These are phyloP conservation scores for Oophaga pumilio DNA, from an alignment of 2,113 vertebrate species.

Conservation along the genomic window DNA sequence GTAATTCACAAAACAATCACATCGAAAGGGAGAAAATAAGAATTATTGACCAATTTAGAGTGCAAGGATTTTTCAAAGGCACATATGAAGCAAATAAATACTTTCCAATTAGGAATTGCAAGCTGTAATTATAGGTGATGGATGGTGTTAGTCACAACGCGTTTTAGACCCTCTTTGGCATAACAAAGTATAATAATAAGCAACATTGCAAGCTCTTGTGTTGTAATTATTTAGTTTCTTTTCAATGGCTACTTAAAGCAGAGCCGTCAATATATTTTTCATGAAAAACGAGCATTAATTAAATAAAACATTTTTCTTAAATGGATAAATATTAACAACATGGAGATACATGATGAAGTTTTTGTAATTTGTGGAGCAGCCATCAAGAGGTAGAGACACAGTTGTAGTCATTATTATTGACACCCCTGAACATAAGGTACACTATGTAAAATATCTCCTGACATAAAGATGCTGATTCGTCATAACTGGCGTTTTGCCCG, in stretches of 20 bases:
- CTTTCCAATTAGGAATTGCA: conserved; percentile 34
- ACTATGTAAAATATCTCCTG: too few relatives aligned
- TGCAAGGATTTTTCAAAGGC: conserved; percentile 35
- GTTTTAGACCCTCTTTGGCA: conserved; percentile 12
- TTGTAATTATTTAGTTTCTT: background rate
- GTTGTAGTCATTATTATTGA: too few relatives aligned
- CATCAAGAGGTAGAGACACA: background rate
- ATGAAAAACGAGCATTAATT: background rate
- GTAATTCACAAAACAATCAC: conserved; percentile 43
- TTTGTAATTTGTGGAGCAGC: background rate
- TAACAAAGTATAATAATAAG: background rate
- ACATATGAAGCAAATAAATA: conserved; percentile 35
- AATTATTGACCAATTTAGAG: conserved; percentile 40
- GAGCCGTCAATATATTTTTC: background rate
- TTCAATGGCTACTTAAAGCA: background rate
- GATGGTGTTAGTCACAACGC: conserved; percentile 15
- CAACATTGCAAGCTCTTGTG: background rate
- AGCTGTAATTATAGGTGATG: conserved; percentile 39
- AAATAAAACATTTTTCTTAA: background rate
- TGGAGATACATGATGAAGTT: background rate
- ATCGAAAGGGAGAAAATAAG: background rate
- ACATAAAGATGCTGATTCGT: too few relatives aligned
- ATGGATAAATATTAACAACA: background rate
- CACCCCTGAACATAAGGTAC: too few relatives aligned
- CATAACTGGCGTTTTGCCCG: too few relatives aligned